Percentiles rank a stretch among this genome's conserved stretches.
Conservation (phyloP, 2,797 vertebrate species). For the Lithobates pipiens region DNA sequence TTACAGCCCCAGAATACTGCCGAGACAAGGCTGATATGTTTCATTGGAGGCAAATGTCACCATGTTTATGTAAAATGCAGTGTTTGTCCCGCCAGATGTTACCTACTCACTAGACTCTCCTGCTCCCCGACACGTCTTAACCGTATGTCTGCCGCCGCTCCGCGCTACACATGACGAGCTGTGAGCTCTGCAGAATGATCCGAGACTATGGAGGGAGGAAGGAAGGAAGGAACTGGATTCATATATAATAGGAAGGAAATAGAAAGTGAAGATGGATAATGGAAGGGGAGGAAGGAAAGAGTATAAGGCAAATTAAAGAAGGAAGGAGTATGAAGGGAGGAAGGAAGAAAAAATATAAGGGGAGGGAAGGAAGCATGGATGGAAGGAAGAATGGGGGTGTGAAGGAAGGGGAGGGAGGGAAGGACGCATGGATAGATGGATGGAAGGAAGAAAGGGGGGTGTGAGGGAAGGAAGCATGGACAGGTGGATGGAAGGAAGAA, state of each 20-base stretch:
- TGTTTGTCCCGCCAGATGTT: slow-evolving; percentile 50
- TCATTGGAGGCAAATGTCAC: slow-evolving; percentile 72
- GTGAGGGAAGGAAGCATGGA: slow-evolving; percentile 3
- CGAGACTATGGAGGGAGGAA: background rate
- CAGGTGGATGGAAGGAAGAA: background rate
- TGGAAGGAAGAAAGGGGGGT: background rate
- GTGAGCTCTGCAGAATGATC: background rate
- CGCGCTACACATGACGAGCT: too few species aligned
- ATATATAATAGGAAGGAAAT: too few species aligned
- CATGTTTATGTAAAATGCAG: slow-evolving; percentile 67
- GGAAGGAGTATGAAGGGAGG: too few species aligned
- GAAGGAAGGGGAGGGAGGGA: too few species aligned
- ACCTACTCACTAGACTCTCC: background rate
- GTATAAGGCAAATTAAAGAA: background rate
- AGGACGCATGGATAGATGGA: background rate
- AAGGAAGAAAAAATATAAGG: too few species aligned
- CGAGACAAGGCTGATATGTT: slow-evolving; percentile 63
- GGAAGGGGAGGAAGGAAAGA: background rate
- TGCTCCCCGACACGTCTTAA: background rate
- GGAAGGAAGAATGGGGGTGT: too few species aligned
- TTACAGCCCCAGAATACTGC: slow-evolving; percentile 68
- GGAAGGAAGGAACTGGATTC: background rate
- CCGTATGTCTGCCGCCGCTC: background rate
- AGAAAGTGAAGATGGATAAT: too few species aligned
- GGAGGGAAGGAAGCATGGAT: too few species aligned